phyloP scores from a whole-genome alignment of 2,113 vertebrate genomes.

The Laticauda laticaudata region DNA sequence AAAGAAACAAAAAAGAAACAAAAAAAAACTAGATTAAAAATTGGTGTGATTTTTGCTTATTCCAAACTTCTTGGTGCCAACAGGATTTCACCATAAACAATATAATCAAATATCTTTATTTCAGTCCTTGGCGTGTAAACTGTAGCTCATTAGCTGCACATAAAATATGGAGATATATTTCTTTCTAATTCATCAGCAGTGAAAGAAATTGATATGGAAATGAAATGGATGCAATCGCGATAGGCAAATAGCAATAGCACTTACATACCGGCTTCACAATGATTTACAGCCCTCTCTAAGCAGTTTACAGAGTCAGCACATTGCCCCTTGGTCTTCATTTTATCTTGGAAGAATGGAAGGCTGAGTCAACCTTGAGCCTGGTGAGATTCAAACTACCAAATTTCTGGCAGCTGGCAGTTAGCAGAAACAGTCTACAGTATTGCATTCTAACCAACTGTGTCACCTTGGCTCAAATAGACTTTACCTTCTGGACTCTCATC shows the following conservation, averaged over 20 bases:
- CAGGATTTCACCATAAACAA: not conserved
- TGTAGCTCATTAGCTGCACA: not conserved
- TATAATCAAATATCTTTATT: not conserved
- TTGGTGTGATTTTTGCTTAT: not conserved
- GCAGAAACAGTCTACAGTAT: too few relatives aligned
- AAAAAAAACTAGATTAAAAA: not conserved
- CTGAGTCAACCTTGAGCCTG: too few relatives aligned
- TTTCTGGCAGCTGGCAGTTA: too few relatives aligned
- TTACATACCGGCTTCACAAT: too few relatives aligned
- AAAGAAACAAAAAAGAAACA: not conserved
- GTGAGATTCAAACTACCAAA: too few relatives aligned
- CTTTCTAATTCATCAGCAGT: not conserved
- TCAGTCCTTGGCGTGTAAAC: not conserved
- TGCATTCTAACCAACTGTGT: too few relatives aligned
- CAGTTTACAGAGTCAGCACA: too few relatives aligned
- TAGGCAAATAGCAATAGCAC: not conserved
- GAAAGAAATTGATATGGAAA: not conserved
- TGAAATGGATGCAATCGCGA: not conserved
- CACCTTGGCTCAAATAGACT: not conserved
- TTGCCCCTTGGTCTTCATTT: too few relatives aligned
- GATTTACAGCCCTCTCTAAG: too few relatives aligned
- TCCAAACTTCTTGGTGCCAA: not conserved
- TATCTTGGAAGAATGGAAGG: too few relatives aligned
- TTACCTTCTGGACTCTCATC: not conserved
- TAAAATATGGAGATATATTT: not conserved